Conservation (phyloP, 2,797 vertebrate genomes). For the Eulemur rubriventer region DNA sequence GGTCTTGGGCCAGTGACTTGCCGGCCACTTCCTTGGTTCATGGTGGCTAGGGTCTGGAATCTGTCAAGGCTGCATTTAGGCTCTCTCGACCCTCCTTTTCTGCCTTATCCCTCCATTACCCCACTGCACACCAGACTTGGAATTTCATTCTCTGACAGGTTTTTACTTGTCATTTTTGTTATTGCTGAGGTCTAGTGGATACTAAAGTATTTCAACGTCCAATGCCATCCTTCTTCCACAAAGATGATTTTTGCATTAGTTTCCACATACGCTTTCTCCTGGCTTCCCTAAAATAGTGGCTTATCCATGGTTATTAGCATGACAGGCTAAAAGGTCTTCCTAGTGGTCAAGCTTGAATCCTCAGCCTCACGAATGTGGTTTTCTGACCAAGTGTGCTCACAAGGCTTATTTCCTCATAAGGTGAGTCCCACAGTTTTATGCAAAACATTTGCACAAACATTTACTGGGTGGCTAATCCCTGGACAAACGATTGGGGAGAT, state of each 20-base stretch:
- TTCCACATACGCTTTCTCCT: not conserved
- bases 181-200: not conserved
- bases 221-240: not conserved
- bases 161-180: not conserved
- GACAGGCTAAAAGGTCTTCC: no score
- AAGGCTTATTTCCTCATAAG: not conserved
- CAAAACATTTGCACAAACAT: not conserved
- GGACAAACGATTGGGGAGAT: not conserved
- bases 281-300: not conserved
- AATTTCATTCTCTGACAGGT: slow-evolving; percentile 29
- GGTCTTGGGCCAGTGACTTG: not conserved
- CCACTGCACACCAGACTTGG: not conserved
- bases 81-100: not conserved
- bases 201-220: not conserved
- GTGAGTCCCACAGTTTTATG: not conserved
- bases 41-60: not conserved
- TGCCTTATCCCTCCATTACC: not conserved
- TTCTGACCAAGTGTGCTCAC: not conserved
- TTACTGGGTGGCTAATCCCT: not conserved
- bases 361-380: not conserved
- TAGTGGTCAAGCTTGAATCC: not conserved
- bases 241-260: not conserved
- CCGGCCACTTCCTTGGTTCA: not conserved
- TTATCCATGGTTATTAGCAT: not conserved
- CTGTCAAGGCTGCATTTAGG: not conserved